Base-by-base conservation (phyloP, 53 echinoderm and acorn worm genomes). In the Zoroaster sp. region DNA sequence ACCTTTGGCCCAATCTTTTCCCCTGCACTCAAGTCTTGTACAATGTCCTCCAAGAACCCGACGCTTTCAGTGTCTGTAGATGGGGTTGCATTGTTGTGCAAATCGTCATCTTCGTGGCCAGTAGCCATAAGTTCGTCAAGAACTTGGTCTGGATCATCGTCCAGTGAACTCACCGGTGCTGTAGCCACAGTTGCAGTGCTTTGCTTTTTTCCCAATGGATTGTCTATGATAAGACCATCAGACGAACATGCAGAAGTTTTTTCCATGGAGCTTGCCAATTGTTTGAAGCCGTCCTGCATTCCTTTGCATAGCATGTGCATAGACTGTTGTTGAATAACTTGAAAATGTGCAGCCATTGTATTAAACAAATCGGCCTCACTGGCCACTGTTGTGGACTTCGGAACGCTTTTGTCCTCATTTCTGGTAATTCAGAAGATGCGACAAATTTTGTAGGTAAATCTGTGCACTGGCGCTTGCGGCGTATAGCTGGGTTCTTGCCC, bases 301-400 rank as follows among this genome's bases (percentile, higher is more conserved):
- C 74, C 74, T 40, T 73, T 73, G 43, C 28, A 73, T 3, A 73
- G 74, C 21, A 73, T 41, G 4, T 73, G 74, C 41, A 73, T 73
- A 20, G 42, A 73, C 44, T 43, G 43, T n/a, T 73, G 43, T 42
- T 73, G 74, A 40, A 73, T 73, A 9, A 23, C 2, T 25, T 73
- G 74, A 21, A 73, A 23, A 20, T 73, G 74, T 42, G 23, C 18
- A 23, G 74, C 74, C 74, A 73, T 73, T 73, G 74, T 73, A 23
- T 43, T 73, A 1, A 40, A 73, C 74, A 73, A 43, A 9, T 65
- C 42, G 17, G 66, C 32, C 17, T 81, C 81, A 81, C 36, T 63
- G 11, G 67, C 66, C 11, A n/a, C n/a, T n/a, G n/a, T n/a, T n/a
- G n/a, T n/a, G n/a, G n/a, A n/a, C n/a, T n/a, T n/a, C n/a, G n/a